These are phyloP conservation scores for Natrix natrix DNA, from an alignment of 2,797 vertebrate genomes.

Conservation along the genomic window DNA sequence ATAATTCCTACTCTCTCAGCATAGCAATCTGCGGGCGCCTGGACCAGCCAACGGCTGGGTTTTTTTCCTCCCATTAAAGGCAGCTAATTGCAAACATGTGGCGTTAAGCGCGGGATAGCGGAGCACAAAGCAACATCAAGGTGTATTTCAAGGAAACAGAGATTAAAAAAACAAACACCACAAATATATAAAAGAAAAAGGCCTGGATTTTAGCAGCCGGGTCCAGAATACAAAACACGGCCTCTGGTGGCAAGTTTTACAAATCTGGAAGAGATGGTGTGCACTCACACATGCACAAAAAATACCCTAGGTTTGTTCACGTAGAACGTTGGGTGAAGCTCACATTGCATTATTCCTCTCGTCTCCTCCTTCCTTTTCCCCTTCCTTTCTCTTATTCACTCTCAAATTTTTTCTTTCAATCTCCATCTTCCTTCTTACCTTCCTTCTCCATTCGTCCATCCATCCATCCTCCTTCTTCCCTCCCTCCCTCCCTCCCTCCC, in stretches of 20 bases:
- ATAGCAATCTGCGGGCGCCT: constrained; percentile 52
- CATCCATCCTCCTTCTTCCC: too few relatives aligned
- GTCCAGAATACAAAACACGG: constrained; percentile 27
- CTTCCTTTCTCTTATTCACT: background rate
- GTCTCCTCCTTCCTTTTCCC: too few relatives aligned
- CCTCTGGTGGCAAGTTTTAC: background rate
- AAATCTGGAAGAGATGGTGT: background rate
- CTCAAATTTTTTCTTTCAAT: too few relatives aligned
- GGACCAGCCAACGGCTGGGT: constrained; percentile 47
- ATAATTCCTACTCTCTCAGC: constrained; percentile 51
- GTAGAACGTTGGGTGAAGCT: background rate
- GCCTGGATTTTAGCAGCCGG: background rate
- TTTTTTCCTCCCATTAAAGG: constrained; percentile 42
- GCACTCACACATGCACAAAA: background rate
- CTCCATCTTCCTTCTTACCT: background rate
- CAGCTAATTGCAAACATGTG: constrained; percentile 58
- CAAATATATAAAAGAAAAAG: background rate
- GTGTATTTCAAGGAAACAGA: constrained; percentile 35
- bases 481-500: too few relatives aligned
- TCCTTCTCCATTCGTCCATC: too few relatives aligned
- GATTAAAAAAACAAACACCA: background rate
- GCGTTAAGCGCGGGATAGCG: constrained; percentile 47
- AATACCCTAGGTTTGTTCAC: background rate
- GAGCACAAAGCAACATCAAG: constrained; percentile 33
- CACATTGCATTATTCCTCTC: background rate